Evolutionary conservation across 2,113 vertebrate species (phyloP), one percentile per base, ranked within the genome.

Genomic region (Cisticola juncidis): DNA sequence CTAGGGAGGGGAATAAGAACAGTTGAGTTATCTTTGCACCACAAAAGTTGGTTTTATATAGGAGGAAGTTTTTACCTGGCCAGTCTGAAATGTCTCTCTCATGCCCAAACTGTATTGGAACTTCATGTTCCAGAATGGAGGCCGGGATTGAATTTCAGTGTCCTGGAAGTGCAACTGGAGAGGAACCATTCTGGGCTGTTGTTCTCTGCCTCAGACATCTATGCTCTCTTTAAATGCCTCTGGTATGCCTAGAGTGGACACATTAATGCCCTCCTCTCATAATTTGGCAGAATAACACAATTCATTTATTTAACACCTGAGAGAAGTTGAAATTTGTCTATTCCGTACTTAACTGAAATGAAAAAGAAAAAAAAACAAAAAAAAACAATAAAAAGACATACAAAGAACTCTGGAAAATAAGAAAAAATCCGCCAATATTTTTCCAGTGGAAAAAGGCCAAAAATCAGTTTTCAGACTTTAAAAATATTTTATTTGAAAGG

Each of bases 391-490:
- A 23, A 76, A 64, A 40, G 3, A 68, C 45, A 8, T 42, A 60
- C 2, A 60, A 58, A 64, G 61, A 82, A 38, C 17, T 2, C 4
- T n/a, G 36, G 44, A 48, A 91, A 91, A 47, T 4, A 78, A n/a
- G 13, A 17, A 33, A 64, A 86, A 20, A 2, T 0, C 5, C 3
- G 11, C 3, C 73, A n/a, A 25, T 5, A 24, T 51, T 65, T 66
- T 40, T 78, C 12, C 45, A 1, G 7, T 45, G 14, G 36, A 69
- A 36, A 71, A 82, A 45, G 4, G 3, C 42, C 1, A 44, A 29
- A 73, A 65, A 69, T 61, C 0, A 22, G 11, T 69, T 72, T 91
- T 25, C 8, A 40, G 4, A 21, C 36, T 64, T 62, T 2, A 60
- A 58, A 90, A 64, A 13, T 26, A 56, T 38, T 84, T 56, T 22